Percentiles rank a stretch among this genome's conserved stretches.
Conservation (phyloP, 2,888 invertebrate genomes). For the Micoletzkya japonica region DNA sequence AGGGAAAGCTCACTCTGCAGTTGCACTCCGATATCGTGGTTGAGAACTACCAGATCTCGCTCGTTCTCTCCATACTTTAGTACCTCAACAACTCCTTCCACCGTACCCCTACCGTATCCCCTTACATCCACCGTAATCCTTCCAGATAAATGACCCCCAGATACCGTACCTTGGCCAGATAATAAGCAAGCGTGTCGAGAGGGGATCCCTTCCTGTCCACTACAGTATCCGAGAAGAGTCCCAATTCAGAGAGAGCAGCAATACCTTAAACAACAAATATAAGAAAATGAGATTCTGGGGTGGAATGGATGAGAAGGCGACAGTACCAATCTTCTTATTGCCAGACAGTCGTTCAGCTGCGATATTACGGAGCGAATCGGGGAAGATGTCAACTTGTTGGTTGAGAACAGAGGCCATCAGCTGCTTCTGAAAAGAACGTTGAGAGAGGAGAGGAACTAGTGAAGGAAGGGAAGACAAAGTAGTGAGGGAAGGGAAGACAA, state of each 20-base stretch:
- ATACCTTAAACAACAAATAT: constrained; percentile 30
- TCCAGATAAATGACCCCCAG: not conserved
- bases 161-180: constrained; percentile 66
- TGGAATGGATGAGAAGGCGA: too few relatives aligned
- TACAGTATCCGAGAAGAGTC: constrained; percentile 81
- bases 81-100: constrained; percentile 30
- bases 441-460: not conserved
- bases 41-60: constrained; percentile 87
- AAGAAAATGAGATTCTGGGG: too few relatives aligned
- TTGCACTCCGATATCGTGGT: constrained; percentile 87
- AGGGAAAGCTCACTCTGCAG: constrained; percentile 77
- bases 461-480: not conserved
- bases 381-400: constrained; percentile 83
- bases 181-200: constrained; percentile 87
- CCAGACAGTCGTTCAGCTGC: constrained; percentile 79
- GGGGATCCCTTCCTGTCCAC: constrained; percentile 80
- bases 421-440: constrained; percentile 73
- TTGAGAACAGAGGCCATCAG: constrained; percentile 84
- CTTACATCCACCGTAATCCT: too few relatives aligned
- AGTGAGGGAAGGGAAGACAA: too few relatives aligned
- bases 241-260: constrained; percentile 70
- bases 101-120: too few relatives aligned
- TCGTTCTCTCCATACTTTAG: constrained; percentile 72
- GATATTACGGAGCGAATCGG: constrained; percentile 85
- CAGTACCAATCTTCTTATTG: constrained; percentile 50